Evolutionary conservation across 2,888 invertebrate species (phyloP), one percentile per base, ranked within the genome.

Genomic region (Pyrrhia umbra): DNA sequence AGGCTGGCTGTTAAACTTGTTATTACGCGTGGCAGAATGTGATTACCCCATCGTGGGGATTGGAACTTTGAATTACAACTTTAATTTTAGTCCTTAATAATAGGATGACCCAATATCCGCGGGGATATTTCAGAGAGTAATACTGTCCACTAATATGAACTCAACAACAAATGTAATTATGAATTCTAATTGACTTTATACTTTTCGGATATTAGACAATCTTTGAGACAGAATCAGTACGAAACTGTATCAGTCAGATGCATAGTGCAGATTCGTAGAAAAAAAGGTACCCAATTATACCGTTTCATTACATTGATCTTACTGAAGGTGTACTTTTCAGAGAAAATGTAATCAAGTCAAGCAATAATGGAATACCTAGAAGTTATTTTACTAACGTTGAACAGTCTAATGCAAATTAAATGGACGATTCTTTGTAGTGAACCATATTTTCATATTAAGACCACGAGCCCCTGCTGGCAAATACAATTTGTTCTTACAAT

Each of bases 381-480:
- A 81, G 70, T 78, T 79, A 80, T 80, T 79, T 82, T 80, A 80
- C 75, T 76, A 80, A 80, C 68, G 81, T 40, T 49, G 54, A 61
- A 82, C 83, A 82, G 75, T 83, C 87, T 86, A 87, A 89, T 88
- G 86, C 85, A 90, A 91, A 92, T 91, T 89, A 92, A 91, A 89
- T 86, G 84, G 87, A 83, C 85, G 85, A 88, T 88, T 89, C 86
- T 86, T 87, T 87, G 86, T 85, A 88, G 85, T 85, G 82, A 86
- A 85, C 88, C 88, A 92, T 92, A 92, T 90, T 90, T 92, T 91
- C 86, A 91, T 90, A 93, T 93, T 92, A 92, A 89, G 85, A 85
- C 81, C 79, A 80, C 79, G 79, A 85, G 83, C 85, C 84, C 89
- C 89, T 82, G 88, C 89, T 86, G 87, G 88, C 85, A 88, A 90